Percentiles rank a stretch among this genome's conserved stretches.
Conservation (phyloP, 2,888 invertebrate genomes). For the Torymus auratus region DNA sequence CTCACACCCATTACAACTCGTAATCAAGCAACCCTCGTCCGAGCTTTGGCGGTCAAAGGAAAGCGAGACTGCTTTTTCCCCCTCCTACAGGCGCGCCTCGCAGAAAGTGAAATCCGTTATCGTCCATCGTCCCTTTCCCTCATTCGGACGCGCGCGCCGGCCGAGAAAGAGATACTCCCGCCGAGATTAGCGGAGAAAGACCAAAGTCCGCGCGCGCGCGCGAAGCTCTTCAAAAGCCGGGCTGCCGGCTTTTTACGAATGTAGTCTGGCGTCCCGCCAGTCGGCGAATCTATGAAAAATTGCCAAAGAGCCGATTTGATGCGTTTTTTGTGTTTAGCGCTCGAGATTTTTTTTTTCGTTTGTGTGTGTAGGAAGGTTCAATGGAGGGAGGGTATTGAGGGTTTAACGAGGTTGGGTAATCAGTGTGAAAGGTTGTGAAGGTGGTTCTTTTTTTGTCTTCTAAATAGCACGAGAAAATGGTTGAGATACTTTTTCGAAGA, state of each 20-base stretch:
- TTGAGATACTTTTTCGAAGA: too few species aligned
- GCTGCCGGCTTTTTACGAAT: constrained; percentile 20
- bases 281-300: constrained; percentile 43
- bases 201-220: constrained; percentile 4
- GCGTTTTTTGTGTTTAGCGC: too few species aligned
- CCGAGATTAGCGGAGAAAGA: constrained; percentile 52
- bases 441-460: too few species aligned
- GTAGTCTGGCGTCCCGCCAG: too few species aligned
- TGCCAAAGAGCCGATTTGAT: constrained; percentile 1
- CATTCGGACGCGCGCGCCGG: background rate
- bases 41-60: constrained; percentile 45
- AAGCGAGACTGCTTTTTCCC: constrained; percentile 44
- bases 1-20: constrained; percentile 12
- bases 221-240: constrained; percentile 23
- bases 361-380: background rate
- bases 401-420: constrained; percentile 46
- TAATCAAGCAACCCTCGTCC: constrained; percentile 21
- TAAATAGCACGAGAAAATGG: too few species aligned
- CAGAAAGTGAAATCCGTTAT: constrained; percentile 57
- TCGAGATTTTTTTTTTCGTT: too few species aligned
- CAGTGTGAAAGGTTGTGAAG: constrained; percentile 5
- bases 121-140: constrained; percentile 41
- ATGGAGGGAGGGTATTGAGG: constrained; percentile 19
- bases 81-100: too few species aligned
- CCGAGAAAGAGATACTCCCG: constrained; percentile 35